Evolutionary conservation across 2,113 vertebrate genomes (phyloP).

Genomic region (Pelecanus crispus): DNA sequence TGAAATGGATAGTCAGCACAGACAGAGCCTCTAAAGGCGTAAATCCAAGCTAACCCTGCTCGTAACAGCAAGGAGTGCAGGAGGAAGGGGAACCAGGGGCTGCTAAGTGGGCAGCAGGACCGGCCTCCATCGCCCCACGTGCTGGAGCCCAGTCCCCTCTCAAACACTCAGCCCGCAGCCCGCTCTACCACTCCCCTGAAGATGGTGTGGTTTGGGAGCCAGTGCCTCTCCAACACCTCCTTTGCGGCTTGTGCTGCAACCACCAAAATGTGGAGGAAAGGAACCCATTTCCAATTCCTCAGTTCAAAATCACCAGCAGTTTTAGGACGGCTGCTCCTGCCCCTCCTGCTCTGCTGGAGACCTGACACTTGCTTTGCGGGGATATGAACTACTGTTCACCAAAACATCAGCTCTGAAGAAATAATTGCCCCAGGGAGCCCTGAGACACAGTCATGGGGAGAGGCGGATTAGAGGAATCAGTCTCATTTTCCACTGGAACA

Average conservation of each 20-base stretch:
- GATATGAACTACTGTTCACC: background rate
- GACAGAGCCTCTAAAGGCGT: background rate
- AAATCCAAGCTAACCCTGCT: background rate
- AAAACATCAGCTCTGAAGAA: background rate
- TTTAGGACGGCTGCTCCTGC: background rate
- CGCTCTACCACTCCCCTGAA: background rate
- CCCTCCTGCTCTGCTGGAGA: background rate
- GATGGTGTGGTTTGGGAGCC: background rate
- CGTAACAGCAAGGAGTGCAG: background rate
- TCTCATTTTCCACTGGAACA: constrained; percentile 8
- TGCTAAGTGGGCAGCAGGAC: background rate
- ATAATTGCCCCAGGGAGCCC: background rate
- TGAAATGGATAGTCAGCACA: background rate
- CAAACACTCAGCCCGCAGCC: background rate
- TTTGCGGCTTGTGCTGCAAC: background rate
- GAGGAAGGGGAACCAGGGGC: background rate
- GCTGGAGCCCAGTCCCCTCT: background rate
- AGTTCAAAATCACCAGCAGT: background rate
- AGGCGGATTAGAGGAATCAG: background rate
- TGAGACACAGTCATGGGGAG: background rate
- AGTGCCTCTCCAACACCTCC: background rate
- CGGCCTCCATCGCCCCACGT: background rate
- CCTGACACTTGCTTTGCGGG: background rate
- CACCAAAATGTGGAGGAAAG: background rate
- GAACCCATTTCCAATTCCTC: background rate